These are phyloP conservation scores for Morelia viridis DNA, from an alignment of 2,797 vertebrate genomes.

Conservation along the genomic window DNA sequence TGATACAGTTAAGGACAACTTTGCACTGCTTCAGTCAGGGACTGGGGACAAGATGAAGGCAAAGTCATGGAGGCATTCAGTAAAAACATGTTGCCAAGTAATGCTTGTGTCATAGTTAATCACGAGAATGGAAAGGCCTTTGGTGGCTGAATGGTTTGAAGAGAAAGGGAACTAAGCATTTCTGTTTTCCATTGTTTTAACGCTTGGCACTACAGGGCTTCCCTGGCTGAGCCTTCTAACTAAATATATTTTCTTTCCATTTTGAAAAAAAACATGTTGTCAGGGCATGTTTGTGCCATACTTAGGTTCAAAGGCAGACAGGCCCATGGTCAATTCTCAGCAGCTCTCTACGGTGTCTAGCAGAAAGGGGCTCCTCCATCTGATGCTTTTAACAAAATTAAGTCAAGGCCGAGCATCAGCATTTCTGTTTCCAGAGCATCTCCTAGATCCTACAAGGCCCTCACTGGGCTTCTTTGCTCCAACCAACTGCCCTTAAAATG, in stretches of 20 bases:
- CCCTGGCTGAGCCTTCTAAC: not conserved
- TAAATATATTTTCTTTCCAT: not conserved
- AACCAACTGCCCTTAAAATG: not conserved
- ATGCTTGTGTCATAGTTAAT: not conserved
- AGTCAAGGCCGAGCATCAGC: too few relatives aligned
- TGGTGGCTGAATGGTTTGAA: not conserved
- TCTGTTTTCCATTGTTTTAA: not conserved
- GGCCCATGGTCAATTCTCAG: not conserved
- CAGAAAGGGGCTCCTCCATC: not conserved
- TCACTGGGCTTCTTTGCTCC: not conserved
- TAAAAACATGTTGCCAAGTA: not conserved
- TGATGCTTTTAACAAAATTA: not conserved
- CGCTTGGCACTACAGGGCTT: not conserved
- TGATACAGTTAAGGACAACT: not conserved
- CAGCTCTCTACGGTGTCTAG: not conserved
- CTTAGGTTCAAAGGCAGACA: not conserved
- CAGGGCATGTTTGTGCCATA: not conserved
- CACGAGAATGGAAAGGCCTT: not conserved
- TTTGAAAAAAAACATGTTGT: not conserved
- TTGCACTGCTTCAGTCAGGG: not conserved
- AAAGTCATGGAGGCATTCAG: not conserved
- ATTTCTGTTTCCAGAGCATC: too few relatives aligned
- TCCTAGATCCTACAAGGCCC: too few relatives aligned
- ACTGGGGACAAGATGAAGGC: not conserved
- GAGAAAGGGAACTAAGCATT: not conserved